Evolutionary conservation across 2,113 vertebrate species (phyloP), one percentile per base, ranked within the genome.

Genomic region (Sitta europaea): DNA sequence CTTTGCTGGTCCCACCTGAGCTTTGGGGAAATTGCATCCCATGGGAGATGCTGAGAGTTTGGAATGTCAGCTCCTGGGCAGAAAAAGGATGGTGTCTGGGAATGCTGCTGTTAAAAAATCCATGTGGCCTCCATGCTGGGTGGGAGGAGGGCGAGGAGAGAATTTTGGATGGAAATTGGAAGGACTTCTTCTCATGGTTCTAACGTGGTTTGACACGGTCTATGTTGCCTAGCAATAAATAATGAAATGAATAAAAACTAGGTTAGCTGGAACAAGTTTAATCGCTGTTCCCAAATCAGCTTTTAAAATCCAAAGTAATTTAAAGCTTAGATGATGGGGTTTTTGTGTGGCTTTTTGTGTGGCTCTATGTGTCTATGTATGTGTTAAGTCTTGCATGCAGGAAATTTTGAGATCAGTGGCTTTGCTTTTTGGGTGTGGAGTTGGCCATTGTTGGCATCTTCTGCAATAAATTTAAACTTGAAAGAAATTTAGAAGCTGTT

Each of bases 201-300:
- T 94, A 94, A 94, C 24, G 0, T 91, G 83, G 94, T 94, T 97
- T 94, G 94, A 93, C 85, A 95, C 16, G 75, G 93, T 94, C 96
- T 67, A 20, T 96, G 96, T 96, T 97, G 94, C 94, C 92, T 96
- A 94, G 94, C 96, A 96, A 92, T 96, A 96, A 97, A 91, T 96
- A 95, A 93, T 93, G 94, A 95, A 96, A 93, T 93, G 96, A 95
- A 88, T 95, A 74, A 96, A 95, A 97, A 94, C 90, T 94, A 88
- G 94, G 96, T 95, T 97, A 97, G 91, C 95, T 96, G 95, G 96
- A 95, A 91, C 94, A 97, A 94, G 91, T 96, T 94, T 97, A 96
- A 94, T 95, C 72, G 50, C 88, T 96, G 63, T 92, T 95, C 88
- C 77, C 92, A 95, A 94, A 95, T 96, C 95, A 96, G 95, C 94